Conservation (phyloP, 2,113 vertebrate genomes). For the Ptyas mucosa region DNA sequence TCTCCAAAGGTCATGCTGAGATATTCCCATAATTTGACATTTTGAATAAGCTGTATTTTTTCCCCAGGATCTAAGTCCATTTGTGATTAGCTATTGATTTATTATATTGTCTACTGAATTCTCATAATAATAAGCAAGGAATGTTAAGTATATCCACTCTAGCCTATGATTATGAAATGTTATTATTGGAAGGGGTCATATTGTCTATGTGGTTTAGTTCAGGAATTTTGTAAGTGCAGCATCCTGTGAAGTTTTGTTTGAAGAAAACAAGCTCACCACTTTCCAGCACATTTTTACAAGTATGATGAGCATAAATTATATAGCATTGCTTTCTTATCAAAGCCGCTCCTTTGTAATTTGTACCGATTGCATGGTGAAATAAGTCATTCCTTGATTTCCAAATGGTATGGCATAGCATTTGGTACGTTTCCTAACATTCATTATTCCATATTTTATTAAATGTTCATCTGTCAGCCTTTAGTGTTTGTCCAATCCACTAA, state of each 20-base stretch:
- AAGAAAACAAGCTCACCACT: neutral
- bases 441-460: neutral
- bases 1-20: neutral
- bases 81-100: neutral
- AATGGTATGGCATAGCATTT: neutral
- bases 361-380: neutral
- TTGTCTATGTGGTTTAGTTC: neutral
- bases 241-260: neutral
- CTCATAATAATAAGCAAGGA: neutral
- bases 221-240: neutral
- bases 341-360: neutral
- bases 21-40: neutral
- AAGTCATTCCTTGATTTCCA: neutral
- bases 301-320: neutral
- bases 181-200: neutral
- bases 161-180: neutral
- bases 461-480: neutral
- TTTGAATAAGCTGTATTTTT: neutral
- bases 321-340: neutral
- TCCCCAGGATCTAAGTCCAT: neutral
- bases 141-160: neutral
- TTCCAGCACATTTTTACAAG: neutral
- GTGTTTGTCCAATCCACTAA: neutral
- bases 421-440: neutral
- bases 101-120: neutral